These are phyloP conservation scores for Gopherus evgoodei DNA, from an alignment of 2,113 vertebrate genomes.

Conservation along the genomic window DNA sequence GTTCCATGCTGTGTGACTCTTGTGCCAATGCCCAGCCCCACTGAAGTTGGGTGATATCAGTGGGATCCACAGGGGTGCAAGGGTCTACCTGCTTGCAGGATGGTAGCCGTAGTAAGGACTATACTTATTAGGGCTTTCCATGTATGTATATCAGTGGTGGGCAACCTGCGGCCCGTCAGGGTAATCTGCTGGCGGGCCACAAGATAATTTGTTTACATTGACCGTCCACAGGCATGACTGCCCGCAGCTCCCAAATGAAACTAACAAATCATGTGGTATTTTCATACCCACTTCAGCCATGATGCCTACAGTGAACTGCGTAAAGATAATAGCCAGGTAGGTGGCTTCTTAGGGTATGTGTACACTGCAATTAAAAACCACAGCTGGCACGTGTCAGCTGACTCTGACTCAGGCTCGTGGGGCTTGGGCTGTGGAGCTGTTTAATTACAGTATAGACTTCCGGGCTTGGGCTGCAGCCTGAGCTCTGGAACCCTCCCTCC, in stretches of 20 bases:
- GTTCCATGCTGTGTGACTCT: background rate
- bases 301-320: background rate
- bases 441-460: too few species aligned
- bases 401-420: background rate
- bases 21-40: background rate
- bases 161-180: too few species aligned
- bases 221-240: too few species aligned
- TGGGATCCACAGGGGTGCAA: slow-evolving; percentile 28
- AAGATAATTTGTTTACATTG: too few species aligned
- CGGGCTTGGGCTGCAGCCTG: too few species aligned
- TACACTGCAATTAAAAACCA: background rate
- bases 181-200: too few species aligned
- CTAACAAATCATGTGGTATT: background rate
- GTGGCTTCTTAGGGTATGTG: background rate
- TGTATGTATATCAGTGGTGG: background rate
- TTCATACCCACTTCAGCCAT: background rate
- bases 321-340: background rate
- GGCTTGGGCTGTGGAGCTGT: too few species aligned
- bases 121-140: background rate
- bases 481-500: too few species aligned
- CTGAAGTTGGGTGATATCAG: background rate
- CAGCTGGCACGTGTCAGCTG: background rate
- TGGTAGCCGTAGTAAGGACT: background rate
- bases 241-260: background rate
- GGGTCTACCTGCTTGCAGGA: background rate